Evolutionary conservation across 2,888 invertebrate species (phyloP).

Genomic region (Molorchus minor): DNA sequence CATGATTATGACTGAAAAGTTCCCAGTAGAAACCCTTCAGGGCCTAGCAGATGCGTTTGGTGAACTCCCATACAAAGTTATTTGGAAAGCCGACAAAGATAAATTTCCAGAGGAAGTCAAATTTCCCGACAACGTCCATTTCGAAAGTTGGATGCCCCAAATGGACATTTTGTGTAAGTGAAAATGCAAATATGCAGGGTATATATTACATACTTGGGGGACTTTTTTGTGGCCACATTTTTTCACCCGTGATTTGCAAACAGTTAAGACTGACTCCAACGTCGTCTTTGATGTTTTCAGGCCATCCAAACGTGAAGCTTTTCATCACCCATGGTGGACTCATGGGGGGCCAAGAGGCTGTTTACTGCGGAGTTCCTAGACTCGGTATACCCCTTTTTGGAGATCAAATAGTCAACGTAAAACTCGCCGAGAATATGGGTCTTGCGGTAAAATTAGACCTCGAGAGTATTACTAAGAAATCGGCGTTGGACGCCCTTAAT

Average conservation of each 20-base stretch:
- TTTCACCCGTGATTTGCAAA: too few relatives aligned
- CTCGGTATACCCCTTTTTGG: constrained; percentile 59
- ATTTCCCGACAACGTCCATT: constrained; percentile 64
- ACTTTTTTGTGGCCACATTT: too few relatives aligned
- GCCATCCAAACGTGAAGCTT: constrained; percentile 62
- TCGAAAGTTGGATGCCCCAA: constrained; percentile 68
- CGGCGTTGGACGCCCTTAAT: constrained; percentile 45
- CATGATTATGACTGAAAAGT: constrained; percentile 67
- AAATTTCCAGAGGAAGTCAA: constrained; percentile 62
- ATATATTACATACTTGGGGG: constrained; percentile 2
- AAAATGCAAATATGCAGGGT: not conserved
- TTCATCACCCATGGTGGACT: constrained; percentile 67
- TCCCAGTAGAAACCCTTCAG: constrained; percentile 63
- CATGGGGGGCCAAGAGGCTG: constrained; percentile 64
- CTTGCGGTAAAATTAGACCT: constrained; percentile 61
- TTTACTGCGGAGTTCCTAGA: constrained; percentile 60
- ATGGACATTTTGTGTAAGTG: constrained; percentile 65
- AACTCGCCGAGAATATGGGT: constrained; percentile 65
- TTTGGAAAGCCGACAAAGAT: constrained; percentile 67
- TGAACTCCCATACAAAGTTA: constrained; percentile 65
- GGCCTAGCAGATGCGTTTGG: constrained; percentile 66
- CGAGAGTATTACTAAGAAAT: constrained; percentile 48
- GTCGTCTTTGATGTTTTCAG: constrained; percentile 47
- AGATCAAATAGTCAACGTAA: constrained; percentile 65
- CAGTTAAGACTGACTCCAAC: too few relatives aligned